A percentile compares a stretch with the other conserved stretches of the same genome.
Conservation (phyloP, 2,888 invertebrate species). For the Anarsia innoxiella region DNA sequence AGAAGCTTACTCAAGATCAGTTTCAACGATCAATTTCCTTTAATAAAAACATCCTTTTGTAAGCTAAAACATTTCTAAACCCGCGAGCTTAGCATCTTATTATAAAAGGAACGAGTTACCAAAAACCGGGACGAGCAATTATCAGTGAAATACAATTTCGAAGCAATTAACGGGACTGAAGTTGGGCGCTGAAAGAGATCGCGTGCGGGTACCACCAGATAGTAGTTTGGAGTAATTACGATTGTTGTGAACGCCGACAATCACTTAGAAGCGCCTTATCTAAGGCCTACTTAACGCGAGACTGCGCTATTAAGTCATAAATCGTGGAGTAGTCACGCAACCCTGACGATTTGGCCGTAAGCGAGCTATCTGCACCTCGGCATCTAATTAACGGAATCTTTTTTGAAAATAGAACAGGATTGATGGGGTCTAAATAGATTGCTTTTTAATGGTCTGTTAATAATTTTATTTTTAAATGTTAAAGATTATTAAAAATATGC, state of each 20-base stretch:
- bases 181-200: conserved; percentile 60
- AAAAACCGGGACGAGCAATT: conserved; percentile 4
- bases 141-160: conserved; percentile 24
- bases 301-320: conserved; percentile 73
- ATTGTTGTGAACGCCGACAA: conserved; percentile 74
- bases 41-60: too few relatives aligned
- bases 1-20: too few relatives aligned
- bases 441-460: too few relatives aligned
- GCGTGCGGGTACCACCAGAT: conserved; percentile 65
- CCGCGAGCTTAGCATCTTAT: too few relatives aligned
- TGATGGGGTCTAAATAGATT: conserved; percentile 4
- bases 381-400: conserved; percentile 62
- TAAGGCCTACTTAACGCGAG: conserved; percentile 70
- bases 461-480: too few relatives aligned
- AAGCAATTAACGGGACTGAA: conserved; percentile 62
- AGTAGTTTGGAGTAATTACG: conserved; percentile 73
- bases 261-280: conserved; percentile 74
- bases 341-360: conserved; percentile 60
- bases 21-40: too few relatives aligned
- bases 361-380: conserved; percentile 61
- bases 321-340: conserved; percentile 67
- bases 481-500: too few relatives aligned
- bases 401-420: conserved; percentile 22
- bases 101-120: not conserved
- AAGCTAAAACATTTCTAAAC: too few relatives aligned